phyloP scores from a whole-genome alignment of 2,888 invertebrate species.

The Tachystola acroxantha region DNA sequence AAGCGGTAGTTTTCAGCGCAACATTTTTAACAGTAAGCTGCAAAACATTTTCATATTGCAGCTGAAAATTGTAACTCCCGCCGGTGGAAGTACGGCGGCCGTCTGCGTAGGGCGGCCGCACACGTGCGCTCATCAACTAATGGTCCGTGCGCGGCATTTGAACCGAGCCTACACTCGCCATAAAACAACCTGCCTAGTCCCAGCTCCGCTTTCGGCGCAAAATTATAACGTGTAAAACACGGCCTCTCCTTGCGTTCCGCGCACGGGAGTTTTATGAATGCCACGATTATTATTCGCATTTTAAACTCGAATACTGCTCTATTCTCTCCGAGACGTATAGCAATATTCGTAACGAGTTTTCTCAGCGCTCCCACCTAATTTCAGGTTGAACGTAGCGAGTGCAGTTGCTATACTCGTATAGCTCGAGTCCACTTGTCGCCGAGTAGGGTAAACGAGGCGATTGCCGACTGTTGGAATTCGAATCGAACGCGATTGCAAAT shows the following conservation, averaged over 20 bases:
- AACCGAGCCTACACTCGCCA: slow-evolving; percentile 73
- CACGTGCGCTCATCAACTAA: slow-evolving; percentile 78
- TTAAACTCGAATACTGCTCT: slow-evolving; percentile 72
- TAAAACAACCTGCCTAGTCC: slow-evolving; percentile 64
- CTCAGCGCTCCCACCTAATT: slow-evolving; percentile 70
- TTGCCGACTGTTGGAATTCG: slow-evolving; percentile 43
- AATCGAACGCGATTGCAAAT: slow-evolving; percentile 74
- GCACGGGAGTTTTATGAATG: slow-evolving; percentile 75
- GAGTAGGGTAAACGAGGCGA: slow-evolving; percentile 40
- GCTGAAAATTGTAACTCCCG: slow-evolving; percentile 71
- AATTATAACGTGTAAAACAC: slow-evolving; percentile 78
- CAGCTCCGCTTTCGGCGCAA: slow-evolving; percentile 70
- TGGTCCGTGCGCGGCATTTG: slow-evolving; percentile 78
- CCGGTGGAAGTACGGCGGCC: slow-evolving; percentile 30
- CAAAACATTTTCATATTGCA: slow-evolving; percentile 73
- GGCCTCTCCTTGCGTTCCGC: slow-evolving; percentile 72
- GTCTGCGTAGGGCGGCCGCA: slow-evolving; percentile 55
- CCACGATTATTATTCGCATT: slow-evolving; percentile 76
- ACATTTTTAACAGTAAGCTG: slow-evolving; percentile 57
- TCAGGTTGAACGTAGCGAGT: slow-evolving; percentile 53
- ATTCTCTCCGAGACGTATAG: slow-evolving; percentile 73
- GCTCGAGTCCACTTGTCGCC: slow-evolving; percentile 43
- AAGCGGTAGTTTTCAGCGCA: slow-evolving; percentile 65
- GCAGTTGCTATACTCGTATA: slow-evolving; percentile 25
- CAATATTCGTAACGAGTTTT: slow-evolving; percentile 77